Percentiles rank a stretch among this genome's conserved stretches.
These are phyloP conservation scores for Babyrousa celebensis DNA, from an alignment of 2,797 vertebrate species.

Conservation along the genomic window DNA sequence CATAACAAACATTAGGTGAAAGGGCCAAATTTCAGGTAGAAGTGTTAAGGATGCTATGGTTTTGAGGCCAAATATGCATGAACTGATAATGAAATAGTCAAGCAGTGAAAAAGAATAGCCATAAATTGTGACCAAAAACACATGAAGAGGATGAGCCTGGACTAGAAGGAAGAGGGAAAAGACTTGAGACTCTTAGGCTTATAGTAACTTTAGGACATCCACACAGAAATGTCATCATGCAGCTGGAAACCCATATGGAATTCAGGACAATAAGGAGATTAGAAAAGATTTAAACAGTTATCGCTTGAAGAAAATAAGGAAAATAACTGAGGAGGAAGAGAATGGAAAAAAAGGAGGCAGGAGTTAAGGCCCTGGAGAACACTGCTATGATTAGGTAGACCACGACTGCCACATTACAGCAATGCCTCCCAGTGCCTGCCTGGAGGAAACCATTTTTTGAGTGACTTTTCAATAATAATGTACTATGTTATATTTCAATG, in stretches of 20 bases:
- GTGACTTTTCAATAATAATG: conserved; percentile 4
- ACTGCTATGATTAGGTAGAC: neutral
- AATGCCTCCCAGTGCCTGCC: neutral
- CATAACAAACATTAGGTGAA: neutral
- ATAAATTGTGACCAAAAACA: neutral
- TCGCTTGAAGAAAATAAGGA: neutral
- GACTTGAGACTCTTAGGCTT: neutral
- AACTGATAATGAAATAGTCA: neutral
- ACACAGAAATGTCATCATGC: neutral
- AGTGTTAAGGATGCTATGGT: neutral
- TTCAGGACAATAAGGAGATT: neutral
- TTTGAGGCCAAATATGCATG: neutral
- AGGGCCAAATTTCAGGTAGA: neutral
- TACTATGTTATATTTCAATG: neutral
- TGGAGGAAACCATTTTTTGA: neutral
- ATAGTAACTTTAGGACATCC: neutral
- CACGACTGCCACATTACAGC: neutral
- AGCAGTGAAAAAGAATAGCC: neutral
- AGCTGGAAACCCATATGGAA: neutral
- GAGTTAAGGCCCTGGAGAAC: neutral
- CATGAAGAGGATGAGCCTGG: neutral
- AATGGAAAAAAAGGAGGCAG: neutral
- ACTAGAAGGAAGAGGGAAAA: neutral
- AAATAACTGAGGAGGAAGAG: neutral
- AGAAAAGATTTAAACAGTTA: conserved; percentile 9